Evolutionary conservation across 2,797 vertebrate genomes (phyloP).

Genomic region (Neostethus bicornis): DNA sequence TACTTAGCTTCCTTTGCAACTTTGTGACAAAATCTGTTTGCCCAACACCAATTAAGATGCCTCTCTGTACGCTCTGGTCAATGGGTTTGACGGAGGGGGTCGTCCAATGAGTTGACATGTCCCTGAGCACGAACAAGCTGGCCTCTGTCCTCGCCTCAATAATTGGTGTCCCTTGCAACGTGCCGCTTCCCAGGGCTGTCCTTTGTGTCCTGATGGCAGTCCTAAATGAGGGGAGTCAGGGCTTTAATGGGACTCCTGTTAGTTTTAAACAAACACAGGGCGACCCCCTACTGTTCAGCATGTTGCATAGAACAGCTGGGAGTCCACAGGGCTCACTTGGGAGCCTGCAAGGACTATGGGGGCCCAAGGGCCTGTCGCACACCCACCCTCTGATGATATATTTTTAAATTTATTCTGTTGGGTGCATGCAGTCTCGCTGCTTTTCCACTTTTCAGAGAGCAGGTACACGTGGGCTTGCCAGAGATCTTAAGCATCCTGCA

Average conservation of each 20-base stretch:
- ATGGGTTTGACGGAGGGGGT: conserved; percentile 85
- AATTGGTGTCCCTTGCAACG: conserved; percentile 88
- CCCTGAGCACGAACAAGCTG: conserved; percentile 83
- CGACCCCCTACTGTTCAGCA: conserved; percentile 82
- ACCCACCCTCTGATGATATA: conserved; percentile 44
- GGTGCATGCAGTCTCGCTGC: conserved; percentile 20
- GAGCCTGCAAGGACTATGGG: conserved; percentile 46
- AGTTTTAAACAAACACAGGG: conserved; percentile 86
- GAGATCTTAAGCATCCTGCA: neutral
- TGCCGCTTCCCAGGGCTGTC: conserved; percentile 84
- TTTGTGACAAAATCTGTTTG: conserved; percentile 89
- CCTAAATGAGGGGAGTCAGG: conserved; percentile 85
- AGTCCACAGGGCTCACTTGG: conserved; percentile 58
- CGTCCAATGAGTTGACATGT: conserved; percentile 84
- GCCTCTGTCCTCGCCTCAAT: conserved; percentile 81
- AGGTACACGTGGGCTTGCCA: too few relatives aligned
- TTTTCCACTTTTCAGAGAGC: conserved; percentile 52
- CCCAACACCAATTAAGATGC: conserved; percentile 89
- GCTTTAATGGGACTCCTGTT: conserved; percentile 85
- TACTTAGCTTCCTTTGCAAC: conserved; percentile 89
- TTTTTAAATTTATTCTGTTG: conserved; percentile 45
- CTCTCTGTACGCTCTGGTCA: conserved; percentile 79
- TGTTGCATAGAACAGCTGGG: conserved; percentile 81
- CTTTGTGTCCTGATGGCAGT: conserved; percentile 83
- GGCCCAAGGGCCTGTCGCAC: conserved; percentile 47